These are phyloP conservation scores for Macrostomum cliftonense DNA, from an alignment of 2,888 invertebrate species.

Conservation along the genomic window DNA sequence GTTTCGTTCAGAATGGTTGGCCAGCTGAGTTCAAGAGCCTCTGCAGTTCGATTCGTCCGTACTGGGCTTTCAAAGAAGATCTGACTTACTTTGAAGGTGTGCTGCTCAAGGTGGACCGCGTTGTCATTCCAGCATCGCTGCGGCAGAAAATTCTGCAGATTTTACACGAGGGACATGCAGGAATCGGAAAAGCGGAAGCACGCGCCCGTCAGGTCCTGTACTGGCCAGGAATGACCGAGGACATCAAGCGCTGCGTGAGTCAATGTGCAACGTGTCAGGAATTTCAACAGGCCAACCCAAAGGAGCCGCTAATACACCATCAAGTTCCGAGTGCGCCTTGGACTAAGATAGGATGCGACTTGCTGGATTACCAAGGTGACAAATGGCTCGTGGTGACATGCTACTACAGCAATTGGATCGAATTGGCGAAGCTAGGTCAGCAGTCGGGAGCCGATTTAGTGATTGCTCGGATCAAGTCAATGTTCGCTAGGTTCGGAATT, in stretches of 20 bases:
- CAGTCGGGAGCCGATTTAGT: not conserved
- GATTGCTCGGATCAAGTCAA: constrained; percentile 11
- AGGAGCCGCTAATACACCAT: constrained; percentile 5
- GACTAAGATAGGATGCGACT: constrained; percentile 5
- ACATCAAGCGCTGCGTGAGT: constrained; percentile 2
- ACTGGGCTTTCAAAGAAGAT: not conserved
- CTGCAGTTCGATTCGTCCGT: not conserved
- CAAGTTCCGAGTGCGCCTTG: constrained; percentile 6
- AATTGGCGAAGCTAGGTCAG: too few species aligned
- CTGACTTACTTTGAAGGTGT: constrained; percentile 4
- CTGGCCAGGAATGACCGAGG: constrained; percentile 7
- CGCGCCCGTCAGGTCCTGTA: constrained; percentile 7
- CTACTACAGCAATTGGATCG: constrained; percentile 2
- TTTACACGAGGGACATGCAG: constrained; percentile 7
- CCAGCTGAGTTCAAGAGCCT: not conserved
- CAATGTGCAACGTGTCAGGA: constrained; percentile 4
- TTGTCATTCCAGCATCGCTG: constrained; percentile 8
- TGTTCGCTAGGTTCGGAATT: constrained; percentile 10
- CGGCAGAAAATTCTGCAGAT: constrained; percentile 5
- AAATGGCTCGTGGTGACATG: constrained; percentile 5
- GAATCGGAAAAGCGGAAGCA: constrained; percentile 1
- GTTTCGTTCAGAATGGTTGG: constrained; percentile 2
- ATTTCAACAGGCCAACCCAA: not conserved
- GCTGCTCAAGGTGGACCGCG: constrained; percentile 3
- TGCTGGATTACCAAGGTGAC: constrained; percentile 5